Evolutionary conservation across 37 sponge, comb jelly and placozoan species (phyloP), one percentile per base, ranked within the genome.

Genomic region (Eunapius fragilis): DNA sequence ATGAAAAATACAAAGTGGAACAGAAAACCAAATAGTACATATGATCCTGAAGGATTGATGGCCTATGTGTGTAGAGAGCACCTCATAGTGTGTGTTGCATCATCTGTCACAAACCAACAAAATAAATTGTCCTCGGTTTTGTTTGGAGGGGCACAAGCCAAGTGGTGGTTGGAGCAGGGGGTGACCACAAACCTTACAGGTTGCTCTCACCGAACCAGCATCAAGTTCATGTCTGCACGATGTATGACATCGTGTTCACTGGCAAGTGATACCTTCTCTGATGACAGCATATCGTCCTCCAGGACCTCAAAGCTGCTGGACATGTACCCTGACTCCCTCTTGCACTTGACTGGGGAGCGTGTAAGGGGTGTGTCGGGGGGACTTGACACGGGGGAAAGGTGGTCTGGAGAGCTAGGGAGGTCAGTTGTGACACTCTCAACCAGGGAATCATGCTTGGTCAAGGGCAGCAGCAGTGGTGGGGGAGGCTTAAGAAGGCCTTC

Each of bases 271-370:
- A 58, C 58, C 17, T 58, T 58, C 22, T 58, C 58, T 58, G 58
- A n/a, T n/a, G n/a, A 58, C 58, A 58, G 1, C 1, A 11, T 58
- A 17, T 58, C 58, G 17, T 58, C 58, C 58, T 58, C 58, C 6
- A 58, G 38, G 12, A 38, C 38, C 68, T 90, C 86, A 24, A 58
- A 81, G n/a, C 86, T 86, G 80, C 91, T 91, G n/a, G 91, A 91
- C 24, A 91, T 70, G 83, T 91, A 91, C 31, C 91, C 91, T 0
- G 91, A 91, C 71, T 91, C 91, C 36, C 91, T 86, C 48, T 86
- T 86, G 45, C 77, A 50, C 25, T 80, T 37, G 30, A 67, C 2
- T 22, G 24, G 9, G 9, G 25, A 7, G 34, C 70, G 31, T n/a
- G 74, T 77, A 0, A 82, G 78, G 30, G 91, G 91, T 35, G 91